Conservation (phyloP, 2,113 vertebrate genomes). For the Oncorhynchus mykiss region DNA sequence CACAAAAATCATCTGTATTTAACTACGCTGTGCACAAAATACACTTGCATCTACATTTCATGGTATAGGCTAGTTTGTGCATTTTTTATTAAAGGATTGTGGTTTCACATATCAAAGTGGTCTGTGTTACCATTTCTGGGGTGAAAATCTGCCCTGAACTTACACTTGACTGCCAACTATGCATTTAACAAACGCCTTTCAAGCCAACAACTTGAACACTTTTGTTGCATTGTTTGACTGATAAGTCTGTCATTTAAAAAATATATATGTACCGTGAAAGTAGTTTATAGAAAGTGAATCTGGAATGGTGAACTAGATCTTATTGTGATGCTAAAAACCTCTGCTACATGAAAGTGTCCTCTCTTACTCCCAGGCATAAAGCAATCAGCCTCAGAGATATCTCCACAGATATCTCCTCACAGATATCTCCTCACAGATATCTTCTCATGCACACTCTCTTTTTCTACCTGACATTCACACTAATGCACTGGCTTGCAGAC, state of each 20-base stretch:
- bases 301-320: slow-evolving; percentile 4
- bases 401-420: background rate
- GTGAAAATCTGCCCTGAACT: slow-evolving; percentile 5
- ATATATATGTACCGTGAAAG: background rate
- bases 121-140: slow-evolving; percentile 6
- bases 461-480: slow-evolving; percentile 19
- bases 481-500: slow-evolving; percentile 14
- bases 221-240: slow-evolving; percentile 6
- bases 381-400: too few relatives aligned
- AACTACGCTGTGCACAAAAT: background rate
- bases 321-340: background rate
- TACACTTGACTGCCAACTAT: background rate
- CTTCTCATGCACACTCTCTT: background rate
- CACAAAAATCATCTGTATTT: too few relatives aligned
- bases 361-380: background rate
- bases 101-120: background rate
- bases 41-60: background rate
- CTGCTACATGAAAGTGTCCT: background rate
- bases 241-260: background rate
- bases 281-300: slow-evolving; percentile 7
- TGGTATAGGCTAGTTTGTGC: too few relatives aligned
- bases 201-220: slow-evolving; percentile 2
- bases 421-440: background rate
- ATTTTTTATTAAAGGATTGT: background rate
- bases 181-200: slow-evolving; percentile 2